Conservation (phyloP, 2,797 vertebrate species). For the Halcyon chelicuti region DNA sequence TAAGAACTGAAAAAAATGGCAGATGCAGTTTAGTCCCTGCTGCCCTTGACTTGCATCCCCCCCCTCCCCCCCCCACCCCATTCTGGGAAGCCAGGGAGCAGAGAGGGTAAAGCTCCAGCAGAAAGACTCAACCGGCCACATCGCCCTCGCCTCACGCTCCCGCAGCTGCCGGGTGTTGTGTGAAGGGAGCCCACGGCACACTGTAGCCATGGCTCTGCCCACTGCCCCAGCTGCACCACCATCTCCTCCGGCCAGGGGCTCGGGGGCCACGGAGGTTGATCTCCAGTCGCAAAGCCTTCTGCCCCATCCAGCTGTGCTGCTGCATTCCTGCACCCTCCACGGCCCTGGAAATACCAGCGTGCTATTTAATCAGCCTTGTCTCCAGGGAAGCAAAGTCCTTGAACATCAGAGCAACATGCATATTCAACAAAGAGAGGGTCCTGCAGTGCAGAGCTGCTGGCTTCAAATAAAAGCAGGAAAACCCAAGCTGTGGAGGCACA, state of each 20-base stretch:
- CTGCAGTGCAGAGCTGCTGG: slow-evolving; percentile 2
- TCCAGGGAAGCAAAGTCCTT: slow-evolving; percentile 14
- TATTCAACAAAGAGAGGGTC: slow-evolving; percentile 41
- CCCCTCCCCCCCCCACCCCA: not conserved
- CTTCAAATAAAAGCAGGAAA: not conserved
- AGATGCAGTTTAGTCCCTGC: not conserved
- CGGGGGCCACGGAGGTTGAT: accelerated
- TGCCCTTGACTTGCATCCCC: accelerated
- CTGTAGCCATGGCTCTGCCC: accelerated
- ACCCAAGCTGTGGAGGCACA: not conserved
- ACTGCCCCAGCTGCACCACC: accelerated
- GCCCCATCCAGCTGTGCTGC: not conserved
- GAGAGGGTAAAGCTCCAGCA: not conserved
- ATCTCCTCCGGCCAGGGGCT: not conserved
- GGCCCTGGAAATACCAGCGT: not conserved
- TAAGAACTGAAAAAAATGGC: not conserved
- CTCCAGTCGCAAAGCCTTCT: not conserved
- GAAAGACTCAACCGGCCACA: not conserved
- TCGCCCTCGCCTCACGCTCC: accelerated
- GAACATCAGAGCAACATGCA: slow-evolving; percentile 51
- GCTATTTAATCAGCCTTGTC: slow-evolving; percentile 38
- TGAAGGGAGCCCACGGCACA: accelerated
- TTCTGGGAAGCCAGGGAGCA: accelerated
- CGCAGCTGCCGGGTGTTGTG: not conserved
- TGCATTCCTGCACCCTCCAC: not conserved